These are phyloP conservation scores for Lacerta viridis DNA, from an alignment of 2,797 vertebrate genomes.

Conservation along the genomic window DNA sequence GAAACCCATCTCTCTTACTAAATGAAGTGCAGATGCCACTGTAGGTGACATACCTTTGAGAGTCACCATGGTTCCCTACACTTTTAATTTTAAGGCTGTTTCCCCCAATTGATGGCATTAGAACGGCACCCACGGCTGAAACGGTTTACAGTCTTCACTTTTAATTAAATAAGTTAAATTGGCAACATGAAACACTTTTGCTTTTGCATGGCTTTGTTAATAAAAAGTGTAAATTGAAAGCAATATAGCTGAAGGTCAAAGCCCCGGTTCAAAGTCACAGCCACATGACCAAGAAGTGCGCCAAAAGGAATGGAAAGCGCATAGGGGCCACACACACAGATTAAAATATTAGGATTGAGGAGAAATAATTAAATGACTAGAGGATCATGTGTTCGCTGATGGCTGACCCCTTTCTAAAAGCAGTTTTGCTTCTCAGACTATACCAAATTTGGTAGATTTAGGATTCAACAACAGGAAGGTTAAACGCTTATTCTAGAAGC, in stretches of 20 bases:
- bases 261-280: background rate
- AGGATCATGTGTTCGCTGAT: background rate
- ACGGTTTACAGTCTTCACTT: constrained; percentile 81
- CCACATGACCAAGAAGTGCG: background rate
- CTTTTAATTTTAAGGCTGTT: constrained; percentile 80
- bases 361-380: constrained; percentile 48
- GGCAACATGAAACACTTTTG: constrained; percentile 80
- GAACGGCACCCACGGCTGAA: constrained; percentile 80
- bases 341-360: constrained; percentile 48
- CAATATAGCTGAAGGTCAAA: constrained; percentile 66
- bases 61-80: constrained; percentile 56
- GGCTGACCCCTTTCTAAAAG: constrained; percentile 25
- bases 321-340: constrained; percentile 16
- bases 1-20: constrained; percentile 69
- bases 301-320: constrained; percentile 47
- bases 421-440: background rate
- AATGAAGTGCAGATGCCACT: constrained; percentile 67
- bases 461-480: constrained; percentile 5
- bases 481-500: background rate
- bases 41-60: constrained; percentile 47
- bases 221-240: constrained; percentile 79
- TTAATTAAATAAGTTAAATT: constrained; percentile 85
- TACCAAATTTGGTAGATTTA: background rate
- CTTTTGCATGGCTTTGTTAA: constrained; percentile 80
- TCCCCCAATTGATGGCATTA: constrained; percentile 75